Evolutionary conservation across 2,888 invertebrate genomes (phyloP).

Genomic region (Allophyes oxyacanthae): DNA sequence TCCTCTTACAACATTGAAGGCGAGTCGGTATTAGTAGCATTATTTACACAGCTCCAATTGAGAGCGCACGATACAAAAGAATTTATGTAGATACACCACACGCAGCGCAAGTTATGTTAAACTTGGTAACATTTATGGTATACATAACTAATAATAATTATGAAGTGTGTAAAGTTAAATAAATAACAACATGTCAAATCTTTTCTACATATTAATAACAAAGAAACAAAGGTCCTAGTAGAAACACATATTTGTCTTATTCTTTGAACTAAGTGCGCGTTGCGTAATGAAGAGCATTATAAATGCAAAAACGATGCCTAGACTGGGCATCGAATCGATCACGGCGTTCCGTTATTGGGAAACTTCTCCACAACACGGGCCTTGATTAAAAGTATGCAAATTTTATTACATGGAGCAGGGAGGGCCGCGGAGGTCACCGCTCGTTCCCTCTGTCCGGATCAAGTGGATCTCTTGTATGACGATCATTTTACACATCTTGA

Average conservation of each 20-base stretch:
- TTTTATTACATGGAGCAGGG: constrained; percentile 87
- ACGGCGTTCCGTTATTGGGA: constrained; percentile 87
- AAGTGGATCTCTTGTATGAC: constrained; percentile 57
- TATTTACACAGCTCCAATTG: constrained; percentile 61
- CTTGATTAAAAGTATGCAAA: constrained; percentile 90
- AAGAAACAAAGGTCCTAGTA: no score
- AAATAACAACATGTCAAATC: no score
- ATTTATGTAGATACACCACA: constrained; percentile 7
- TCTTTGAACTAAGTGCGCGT: constrained; percentile 8
- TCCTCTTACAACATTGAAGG: constrained; percentile 73
- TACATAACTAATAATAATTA: no score
- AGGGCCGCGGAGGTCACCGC: constrained; percentile 65
- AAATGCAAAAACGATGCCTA: constrained; percentile 74
- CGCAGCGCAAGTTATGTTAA: no score
- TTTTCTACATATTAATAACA: no score
- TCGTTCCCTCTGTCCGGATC: constrained; percentile 66
- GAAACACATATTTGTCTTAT: constrained; percentile 25
- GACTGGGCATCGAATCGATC: constrained; percentile 83
- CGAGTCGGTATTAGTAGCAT: constrained; percentile 63
- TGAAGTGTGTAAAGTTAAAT: no score
- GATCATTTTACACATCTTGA: constrained; percentile 60
- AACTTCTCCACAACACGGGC: constrained; percentile 89
- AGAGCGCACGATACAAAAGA: constrained; percentile 29
- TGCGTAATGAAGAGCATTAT: constrained; percentile 54
- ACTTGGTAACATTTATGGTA: no score